Evolutionary conservation across 1,140 invertebrate genomes (phyloP).

Genomic region (Drosophila sechellia): DNA sequence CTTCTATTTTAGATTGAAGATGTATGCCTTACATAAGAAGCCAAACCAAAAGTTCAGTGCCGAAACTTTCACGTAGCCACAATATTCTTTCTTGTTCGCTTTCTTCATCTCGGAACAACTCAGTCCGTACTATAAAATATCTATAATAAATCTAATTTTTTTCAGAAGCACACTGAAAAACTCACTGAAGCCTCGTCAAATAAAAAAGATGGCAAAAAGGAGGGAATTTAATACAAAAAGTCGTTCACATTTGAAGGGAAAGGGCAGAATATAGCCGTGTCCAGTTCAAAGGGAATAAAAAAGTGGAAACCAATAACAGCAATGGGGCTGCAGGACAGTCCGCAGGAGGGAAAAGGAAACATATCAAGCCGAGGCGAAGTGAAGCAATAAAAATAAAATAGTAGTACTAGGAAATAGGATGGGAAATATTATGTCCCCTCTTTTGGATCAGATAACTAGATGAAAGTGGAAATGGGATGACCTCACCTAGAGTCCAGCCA

Average conservation of each 20-base stretch:
- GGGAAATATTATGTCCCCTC: constrained; percentile 38
- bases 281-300: constrained; percentile 61
- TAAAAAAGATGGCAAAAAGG: constrained; percentile 31
- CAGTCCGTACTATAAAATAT: constrained; percentile 23
- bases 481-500: constrained; percentile 14
- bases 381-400: constrained; percentile 61
- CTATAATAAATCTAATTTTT: constrained; percentile 69
- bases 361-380: constrained; percentile 25
- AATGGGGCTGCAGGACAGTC: constrained; percentile 27
- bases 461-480: constrained; percentile 31
- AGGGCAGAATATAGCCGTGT: constrained; percentile 37
- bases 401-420: constrained; percentile 22
- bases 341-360: constrained; percentile 17
- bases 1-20: too few relatives aligned
- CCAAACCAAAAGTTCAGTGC: too few relatives aligned
- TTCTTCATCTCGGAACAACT: not conserved
- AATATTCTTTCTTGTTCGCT: constrained; percentile 4
- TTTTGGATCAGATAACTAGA: constrained; percentile 34
- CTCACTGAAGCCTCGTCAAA: constrained; percentile 50
- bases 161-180: constrained; percentile 44
- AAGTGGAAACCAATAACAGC: constrained; percentile 52
- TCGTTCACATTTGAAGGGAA: constrained; percentile 18
- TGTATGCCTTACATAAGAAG: too few relatives aligned
- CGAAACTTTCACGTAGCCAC: constrained; percentile 12
- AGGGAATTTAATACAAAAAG: constrained; percentile 43